phyloP scores from a whole-genome alignment of 1,140 invertebrate genomes.

The Patella vulgata region DNA sequence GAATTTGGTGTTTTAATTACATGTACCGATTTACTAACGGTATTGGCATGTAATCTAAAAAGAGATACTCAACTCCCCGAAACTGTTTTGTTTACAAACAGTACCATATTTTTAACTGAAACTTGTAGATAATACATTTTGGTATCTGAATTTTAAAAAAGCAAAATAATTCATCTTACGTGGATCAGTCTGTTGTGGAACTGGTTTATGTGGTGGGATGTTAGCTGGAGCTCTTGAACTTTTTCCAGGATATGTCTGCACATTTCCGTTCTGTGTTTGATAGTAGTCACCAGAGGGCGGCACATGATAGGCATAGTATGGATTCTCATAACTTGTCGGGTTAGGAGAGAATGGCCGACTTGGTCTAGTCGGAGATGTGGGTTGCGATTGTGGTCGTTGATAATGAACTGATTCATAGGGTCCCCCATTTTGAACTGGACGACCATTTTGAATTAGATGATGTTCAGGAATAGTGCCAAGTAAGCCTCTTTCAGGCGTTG shows the following conservation, averaged over 20 bases:
- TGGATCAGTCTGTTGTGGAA: no score
- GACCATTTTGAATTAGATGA: constrained; percentile 46
- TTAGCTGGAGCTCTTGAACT: no score
- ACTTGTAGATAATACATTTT: no score
- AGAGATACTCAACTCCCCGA: no score
- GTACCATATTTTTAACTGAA: no score
- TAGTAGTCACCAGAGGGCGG: neutral
- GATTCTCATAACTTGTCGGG: constrained; percentile 10
- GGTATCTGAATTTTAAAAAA: no score
- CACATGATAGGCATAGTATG: neutral
- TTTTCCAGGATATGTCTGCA: no score
- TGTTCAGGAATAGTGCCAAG: constrained; percentile 59
- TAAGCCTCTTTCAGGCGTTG: constrained; percentile 29
- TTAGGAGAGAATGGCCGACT: constrained; percentile 36
- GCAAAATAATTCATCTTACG: no score
- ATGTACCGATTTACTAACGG: no score
- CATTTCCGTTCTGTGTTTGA: neutral
- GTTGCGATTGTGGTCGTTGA: constrained; percentile 7
- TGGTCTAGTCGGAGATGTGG: constrained; percentile 13
- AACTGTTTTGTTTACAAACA: no score
- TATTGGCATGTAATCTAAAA: no score
- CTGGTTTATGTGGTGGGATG: neutral
- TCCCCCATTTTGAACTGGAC: constrained; percentile 19
- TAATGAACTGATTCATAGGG: constrained; percentile 26
- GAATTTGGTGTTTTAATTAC: no score